phyloP scores from a whole-genome alignment of 2,888 invertebrate genomes.

The Dryomyza anilis region DNA sequence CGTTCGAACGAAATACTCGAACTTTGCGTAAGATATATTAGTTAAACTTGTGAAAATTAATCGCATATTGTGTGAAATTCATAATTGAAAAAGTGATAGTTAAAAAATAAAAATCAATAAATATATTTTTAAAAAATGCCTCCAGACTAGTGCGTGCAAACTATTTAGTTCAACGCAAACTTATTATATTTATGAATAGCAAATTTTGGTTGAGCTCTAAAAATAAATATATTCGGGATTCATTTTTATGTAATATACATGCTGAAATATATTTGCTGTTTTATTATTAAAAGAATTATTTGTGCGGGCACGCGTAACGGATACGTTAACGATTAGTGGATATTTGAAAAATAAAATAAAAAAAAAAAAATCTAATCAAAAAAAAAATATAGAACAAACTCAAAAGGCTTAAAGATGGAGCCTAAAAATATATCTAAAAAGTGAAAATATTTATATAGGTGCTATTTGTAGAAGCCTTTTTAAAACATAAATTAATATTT shows the following conservation, averaged over 20 bases:
- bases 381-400: neutral
- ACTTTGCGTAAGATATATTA: conserved; percentile 43
- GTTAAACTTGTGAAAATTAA: conserved; percentile 14
- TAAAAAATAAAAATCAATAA: conserved; percentile 8
- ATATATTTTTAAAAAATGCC: neutral
- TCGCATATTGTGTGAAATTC: neutral
- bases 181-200: conserved; percentile 19
- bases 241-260: conserved; percentile 55
- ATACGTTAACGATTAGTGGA: conserved; percentile 6
- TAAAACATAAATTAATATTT: too few relatives aligned
- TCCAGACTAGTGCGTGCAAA: too few relatives aligned
- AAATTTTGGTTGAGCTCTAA: conserved; percentile 46
- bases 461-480: too few relatives aligned
- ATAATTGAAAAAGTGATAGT: too few relatives aligned
- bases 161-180: conserved; percentile 24
- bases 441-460: too few relatives aligned
- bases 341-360: neutral
- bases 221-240: conserved; percentile 56
- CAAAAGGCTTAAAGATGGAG: neutral
- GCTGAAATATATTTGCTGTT: conserved; percentile 25
- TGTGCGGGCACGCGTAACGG: conserved; percentile 18
- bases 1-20: conserved; percentile 57
- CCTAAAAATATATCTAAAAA: too few relatives aligned
- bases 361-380: neutral
- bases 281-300: neutral